These are phyloP conservation scores for Cerastoderma edule DNA, from an alignment of 2,888 invertebrate genomes.

Conservation along the genomic window DNA sequence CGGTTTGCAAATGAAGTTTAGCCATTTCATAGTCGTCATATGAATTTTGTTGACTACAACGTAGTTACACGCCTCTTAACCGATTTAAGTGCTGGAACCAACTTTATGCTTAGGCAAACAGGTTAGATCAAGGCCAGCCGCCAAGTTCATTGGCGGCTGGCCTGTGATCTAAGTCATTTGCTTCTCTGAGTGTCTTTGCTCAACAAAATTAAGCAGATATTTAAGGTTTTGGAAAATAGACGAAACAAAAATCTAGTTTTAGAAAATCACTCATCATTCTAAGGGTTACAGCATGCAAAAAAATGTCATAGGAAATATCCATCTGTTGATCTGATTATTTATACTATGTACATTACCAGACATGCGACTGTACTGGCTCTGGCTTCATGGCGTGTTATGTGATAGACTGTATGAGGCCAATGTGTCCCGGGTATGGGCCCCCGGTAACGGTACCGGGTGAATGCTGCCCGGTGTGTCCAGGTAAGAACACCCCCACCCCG, in stretches of 20 bases:
- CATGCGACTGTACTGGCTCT: background rate
- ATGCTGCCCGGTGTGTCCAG: conserved; percentile 25
- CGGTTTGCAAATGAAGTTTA: no score
- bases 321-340: background rate
- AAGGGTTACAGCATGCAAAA: background rate
- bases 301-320: background rate
- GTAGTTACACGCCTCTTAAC: no score
- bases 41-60: no score
- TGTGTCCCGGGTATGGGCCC: background rate
- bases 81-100: no score
- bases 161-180: no score
- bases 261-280: background rate
- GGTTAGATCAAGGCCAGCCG: no score
- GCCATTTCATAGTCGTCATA: no score
- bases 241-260: background rate
- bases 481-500: background rate
- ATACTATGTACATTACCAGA: background rate
- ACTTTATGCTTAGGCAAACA: no score
- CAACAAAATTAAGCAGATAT: background rate
- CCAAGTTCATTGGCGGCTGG: no score
- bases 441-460: conserved; percentile 9
- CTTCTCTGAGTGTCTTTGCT: background rate
- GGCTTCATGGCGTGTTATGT: conserved; percentile 3
- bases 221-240: background rate
- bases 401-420: background rate